A percentile compares a stretch with the other conserved stretches of the same genome.
Conservation (phyloP, 2,113 vertebrate genomes). For the Pao palembangensis region DNA sequence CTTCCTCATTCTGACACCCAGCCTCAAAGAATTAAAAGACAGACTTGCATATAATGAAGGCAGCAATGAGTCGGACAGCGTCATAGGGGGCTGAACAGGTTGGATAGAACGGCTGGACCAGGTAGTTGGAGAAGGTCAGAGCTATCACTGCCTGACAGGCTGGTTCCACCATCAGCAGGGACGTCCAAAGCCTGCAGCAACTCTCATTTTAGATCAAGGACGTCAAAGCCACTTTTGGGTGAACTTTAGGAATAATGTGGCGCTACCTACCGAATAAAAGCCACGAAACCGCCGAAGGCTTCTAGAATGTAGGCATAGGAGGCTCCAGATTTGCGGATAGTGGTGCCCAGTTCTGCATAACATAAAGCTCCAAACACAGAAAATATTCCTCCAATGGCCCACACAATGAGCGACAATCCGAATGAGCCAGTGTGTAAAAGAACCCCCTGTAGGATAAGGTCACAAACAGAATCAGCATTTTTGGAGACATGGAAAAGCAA, state of each 20-base stretch:
- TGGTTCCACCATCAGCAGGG: conserved; percentile 79
- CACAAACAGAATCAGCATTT: too few relatives aligned
- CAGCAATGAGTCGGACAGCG: conserved; percentile 77
- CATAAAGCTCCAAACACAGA: conserved; percentile 80
- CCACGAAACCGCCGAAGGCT: conserved; percentile 77
- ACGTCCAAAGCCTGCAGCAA: conserved; percentile 74
- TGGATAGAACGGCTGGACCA: conserved; percentile 79
- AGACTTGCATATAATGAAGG: conserved; percentile 74
- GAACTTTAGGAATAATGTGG: not conserved
- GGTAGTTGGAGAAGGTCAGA: conserved; percentile 79
- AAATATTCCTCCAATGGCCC: conserved; percentile 78
- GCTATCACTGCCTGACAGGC: conserved; percentile 81
- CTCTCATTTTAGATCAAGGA: not conserved
- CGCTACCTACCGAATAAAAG: conserved; percentile 72
- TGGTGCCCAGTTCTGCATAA: conserved; percentile 81
- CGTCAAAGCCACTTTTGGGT: too few relatives aligned
- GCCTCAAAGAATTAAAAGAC: not conserved
- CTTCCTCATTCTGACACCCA: too few relatives aligned
- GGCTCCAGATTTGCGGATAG: conserved; percentile 80
- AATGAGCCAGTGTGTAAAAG: conserved; percentile 75
- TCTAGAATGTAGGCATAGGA: conserved; percentile 81
- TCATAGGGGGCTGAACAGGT: conserved; percentile 66
- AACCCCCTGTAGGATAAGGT: conserved; percentile 68
- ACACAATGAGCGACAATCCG: conserved; percentile 77
- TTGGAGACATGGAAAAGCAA: too few relatives aligned